Percentiles rank a stretch among this genome's conserved stretches.
phyloP scores from a whole-genome alignment of 2,888 invertebrate species.

The Mythimna loreyi region DNA sequence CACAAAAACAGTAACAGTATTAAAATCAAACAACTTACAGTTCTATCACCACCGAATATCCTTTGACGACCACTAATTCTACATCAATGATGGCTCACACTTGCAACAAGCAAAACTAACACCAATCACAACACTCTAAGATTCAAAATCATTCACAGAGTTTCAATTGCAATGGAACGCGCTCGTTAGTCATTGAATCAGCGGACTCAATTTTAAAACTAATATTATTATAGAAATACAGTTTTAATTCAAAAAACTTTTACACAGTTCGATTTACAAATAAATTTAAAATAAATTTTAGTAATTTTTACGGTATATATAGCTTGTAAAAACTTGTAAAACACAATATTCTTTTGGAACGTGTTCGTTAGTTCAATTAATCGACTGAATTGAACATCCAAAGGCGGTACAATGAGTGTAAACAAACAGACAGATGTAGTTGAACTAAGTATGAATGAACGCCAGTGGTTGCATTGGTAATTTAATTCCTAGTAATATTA shows the following conservation, averaged over 20 bases:
- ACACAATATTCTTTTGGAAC: conserved; percentile 15
- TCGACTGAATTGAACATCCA: conserved; percentile 55
- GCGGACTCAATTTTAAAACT: conserved; percentile 17
- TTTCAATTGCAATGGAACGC: conserved; percentile 45
- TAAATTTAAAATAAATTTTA: background rate
- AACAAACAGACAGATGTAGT: conserved; percentile 18
- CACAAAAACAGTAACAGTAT: background rate
- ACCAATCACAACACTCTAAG: conserved; percentile 37
- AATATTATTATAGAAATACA: conserved; percentile 6
- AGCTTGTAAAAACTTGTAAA: background rate
- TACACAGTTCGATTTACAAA: background rate
- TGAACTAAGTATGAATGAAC: conserved; percentile 3
- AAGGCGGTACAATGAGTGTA: conserved; percentile 36
- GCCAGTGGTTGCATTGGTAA: background rate
- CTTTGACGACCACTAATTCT: conserved; percentile 48
- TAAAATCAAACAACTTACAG: conserved; percentile 42
- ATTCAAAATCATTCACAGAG: conserved; percentile 13
- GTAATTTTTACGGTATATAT: background rate
- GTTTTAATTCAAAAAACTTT: conserved; percentile 1
- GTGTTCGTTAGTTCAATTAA: conserved; percentile 39
- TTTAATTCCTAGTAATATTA: background rate
- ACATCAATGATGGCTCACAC: conserved; percentile 46
- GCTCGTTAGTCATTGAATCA: conserved; percentile 36
- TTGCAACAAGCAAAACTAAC: conserved; percentile 29
- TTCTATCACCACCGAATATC: conserved; percentile 33